Percentiles rank a stretch among this genome's conserved stretches.
phyloP scores from a whole-genome alignment of 2,888 invertebrate species.

The Scrobipalpa costella region DNA sequence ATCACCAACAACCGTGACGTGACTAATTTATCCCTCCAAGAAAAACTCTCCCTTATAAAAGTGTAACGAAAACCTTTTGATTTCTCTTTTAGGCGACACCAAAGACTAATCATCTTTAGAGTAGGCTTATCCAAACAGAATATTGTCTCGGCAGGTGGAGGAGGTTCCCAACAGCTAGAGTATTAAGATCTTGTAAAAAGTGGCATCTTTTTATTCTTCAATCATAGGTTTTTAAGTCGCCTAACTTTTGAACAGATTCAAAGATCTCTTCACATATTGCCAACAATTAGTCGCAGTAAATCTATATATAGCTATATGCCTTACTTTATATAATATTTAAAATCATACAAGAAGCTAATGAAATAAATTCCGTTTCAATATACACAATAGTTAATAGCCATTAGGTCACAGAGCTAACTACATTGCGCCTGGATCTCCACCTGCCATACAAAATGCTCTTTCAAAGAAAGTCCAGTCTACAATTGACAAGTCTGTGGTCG shows the following conservation, averaged over 20 bases:
- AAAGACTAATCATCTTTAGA: not conserved
- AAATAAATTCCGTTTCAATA: too few relatives aligned
- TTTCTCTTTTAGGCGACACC: conserved; percentile 3
- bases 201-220: too few relatives aligned
- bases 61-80: not conserved
- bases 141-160: not conserved
- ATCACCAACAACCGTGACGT: not conserved
- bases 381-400: too few relatives aligned
- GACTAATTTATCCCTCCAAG: not conserved
- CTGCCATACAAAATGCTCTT: too few relatives aligned
- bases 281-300: too few relatives aligned
- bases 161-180: not conserved
- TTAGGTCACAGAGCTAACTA: not conserved
- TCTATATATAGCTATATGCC: too few relatives aligned
- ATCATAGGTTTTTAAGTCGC: too few relatives aligned
- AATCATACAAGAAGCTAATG: too few relatives aligned
- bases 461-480: not conserved
- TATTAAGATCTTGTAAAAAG: too few relatives aligned
- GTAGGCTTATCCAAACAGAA: not conserved
- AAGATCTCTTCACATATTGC: too few relatives aligned
- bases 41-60: conserved; percentile 7
- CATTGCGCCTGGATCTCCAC: not conserved
- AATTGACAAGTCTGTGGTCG: not conserved
- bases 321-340: too few relatives aligned
- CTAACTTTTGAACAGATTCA: too few relatives aligned